A percentile compares a stretch with the other conserved stretches of the same genome.
Conservation (phyloP, 2,797 vertebrate species). For the Epinephelus awoara region DNA sequence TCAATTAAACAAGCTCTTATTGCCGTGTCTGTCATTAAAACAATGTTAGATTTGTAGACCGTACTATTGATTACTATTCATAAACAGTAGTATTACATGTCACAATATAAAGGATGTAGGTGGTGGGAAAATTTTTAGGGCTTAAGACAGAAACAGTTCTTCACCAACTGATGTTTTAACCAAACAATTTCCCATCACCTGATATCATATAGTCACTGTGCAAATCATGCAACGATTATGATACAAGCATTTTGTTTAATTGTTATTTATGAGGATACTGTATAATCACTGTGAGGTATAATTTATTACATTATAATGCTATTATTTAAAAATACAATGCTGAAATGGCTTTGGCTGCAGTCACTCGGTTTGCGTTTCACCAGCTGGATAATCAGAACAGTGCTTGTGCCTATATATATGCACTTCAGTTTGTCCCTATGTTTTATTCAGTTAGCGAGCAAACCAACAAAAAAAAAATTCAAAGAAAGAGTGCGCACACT, state of each 20-base stretch:
- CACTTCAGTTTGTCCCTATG: conserved; percentile 4
- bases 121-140: conserved; percentile 1
- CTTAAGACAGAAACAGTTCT: neutral
- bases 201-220: conserved; percentile 7
- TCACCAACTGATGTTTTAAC: conserved; percentile 5
- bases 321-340: neutral
- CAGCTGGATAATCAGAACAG: conserved; percentile 1
- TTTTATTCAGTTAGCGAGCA: conserved; percentile 19
- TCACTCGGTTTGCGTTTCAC: conserved; percentile 8
- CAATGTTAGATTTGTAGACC: neutral
- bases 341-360: conserved; percentile 4
- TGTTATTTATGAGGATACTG: conserved; percentile 27
- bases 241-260: neutral
- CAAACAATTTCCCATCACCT: neutral
- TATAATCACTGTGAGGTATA: conserved; percentile 13
- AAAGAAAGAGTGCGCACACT: neutral
- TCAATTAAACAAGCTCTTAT: neutral
- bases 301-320: conserved; percentile 23
- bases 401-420: neutral
- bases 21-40: conserved; percentile 1
- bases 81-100: neutral
- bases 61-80: conserved; percentile 1
- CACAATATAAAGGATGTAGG: neutral
- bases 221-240: neutral
- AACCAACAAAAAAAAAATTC: neutral